These are phyloP conservation scores for Arion vulgaris DNA, from an alignment of 1,140 invertebrate genomes.

Conservation along the genomic window DNA sequence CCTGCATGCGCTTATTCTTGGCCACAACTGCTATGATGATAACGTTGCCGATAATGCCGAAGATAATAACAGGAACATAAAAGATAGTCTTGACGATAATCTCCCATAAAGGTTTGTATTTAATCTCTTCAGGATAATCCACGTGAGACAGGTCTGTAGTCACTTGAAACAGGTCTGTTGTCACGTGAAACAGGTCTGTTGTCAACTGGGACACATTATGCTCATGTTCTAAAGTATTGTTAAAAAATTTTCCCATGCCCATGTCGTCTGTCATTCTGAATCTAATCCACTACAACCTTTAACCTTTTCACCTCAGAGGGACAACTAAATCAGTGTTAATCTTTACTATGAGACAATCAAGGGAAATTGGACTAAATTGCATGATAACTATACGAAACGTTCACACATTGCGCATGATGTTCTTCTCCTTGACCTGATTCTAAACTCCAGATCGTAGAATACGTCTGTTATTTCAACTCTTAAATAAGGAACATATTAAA, in stretches of 20 bases:
- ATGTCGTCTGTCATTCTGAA: not conserved
- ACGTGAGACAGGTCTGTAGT: conserved; percentile 31
- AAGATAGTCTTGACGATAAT: conserved; percentile 65
- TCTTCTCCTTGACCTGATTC: too few relatives aligned
- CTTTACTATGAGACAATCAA: not conserved
- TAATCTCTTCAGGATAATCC: conserved; percentile 46
- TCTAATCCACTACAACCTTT: not conserved
- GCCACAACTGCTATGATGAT: conserved; percentile 59
- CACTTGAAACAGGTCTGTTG: conserved; percentile 21
- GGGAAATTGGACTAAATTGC: too few relatives aligned
- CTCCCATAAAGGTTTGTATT: conserved; percentile 53
- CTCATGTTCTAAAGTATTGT: not conserved
- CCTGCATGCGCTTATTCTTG: conserved; percentile 58
- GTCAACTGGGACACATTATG: not conserved
- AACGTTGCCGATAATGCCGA: conserved; percentile 60
- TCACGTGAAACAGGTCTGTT: conserved; percentile 33
- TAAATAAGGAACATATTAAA: too few relatives aligned
- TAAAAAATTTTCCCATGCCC: not conserved
- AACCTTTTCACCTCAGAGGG: not conserved
- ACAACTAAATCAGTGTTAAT: not conserved
- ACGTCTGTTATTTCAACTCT: too few relatives aligned
- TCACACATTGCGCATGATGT: not conserved
- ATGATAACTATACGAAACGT: not conserved
- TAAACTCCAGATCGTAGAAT: too few relatives aligned
- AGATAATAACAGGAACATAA: conserved; percentile 61